Evolutionary conservation across 2,113 vertebrate genomes (phyloP).

Genomic region (Dascyllus trimaculatus): DNA sequence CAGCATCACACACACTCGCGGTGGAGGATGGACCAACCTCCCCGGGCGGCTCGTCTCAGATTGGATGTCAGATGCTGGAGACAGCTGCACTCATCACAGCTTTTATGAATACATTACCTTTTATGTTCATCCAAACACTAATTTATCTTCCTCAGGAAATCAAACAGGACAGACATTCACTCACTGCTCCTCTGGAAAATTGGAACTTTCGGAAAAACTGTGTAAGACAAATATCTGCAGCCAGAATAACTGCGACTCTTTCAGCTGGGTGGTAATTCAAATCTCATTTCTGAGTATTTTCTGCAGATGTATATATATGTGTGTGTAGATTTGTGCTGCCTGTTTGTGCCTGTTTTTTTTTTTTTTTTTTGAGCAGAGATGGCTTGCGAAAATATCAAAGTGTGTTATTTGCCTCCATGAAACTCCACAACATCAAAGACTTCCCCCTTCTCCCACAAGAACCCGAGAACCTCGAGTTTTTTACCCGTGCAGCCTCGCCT

Average conservation of each 20-base stretch:
- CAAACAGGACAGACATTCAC: slow-evolving; percentile 65
- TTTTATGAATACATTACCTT: slow-evolving; percentile 85
- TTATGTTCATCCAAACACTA: slow-evolving; percentile 80
- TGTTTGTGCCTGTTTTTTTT: slow-evolving; percentile 26
- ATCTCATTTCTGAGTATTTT: slow-evolving; percentile 30
- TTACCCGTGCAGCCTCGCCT: slow-evolving; percentile 37
- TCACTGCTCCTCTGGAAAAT: slow-evolving; percentile 53
- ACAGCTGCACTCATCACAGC: slow-evolving; percentile 84
- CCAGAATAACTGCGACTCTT: slow-evolving; percentile 47
- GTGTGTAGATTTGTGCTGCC: slow-evolving; percentile 17
- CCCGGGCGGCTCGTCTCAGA: slow-evolving; percentile 78
- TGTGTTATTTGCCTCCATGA: slow-evolving; percentile 79
- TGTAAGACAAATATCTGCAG: slow-evolving; percentile 55
- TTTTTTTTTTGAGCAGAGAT: slow-evolving; percentile 51
- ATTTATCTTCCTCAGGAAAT: slow-evolving; percentile 77
- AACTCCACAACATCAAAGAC: slow-evolving; percentile 78
- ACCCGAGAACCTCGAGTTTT: slow-evolving; percentile 60
- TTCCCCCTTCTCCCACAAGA: slow-evolving; percentile 67
- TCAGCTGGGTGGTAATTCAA: slow-evolving; percentile 47
- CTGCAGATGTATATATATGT: slow-evolving; percentile 42
- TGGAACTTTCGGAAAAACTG: slow-evolving; percentile 55
- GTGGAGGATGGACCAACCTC: slow-evolving; percentile 66
- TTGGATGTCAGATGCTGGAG: slow-evolving; percentile 78
- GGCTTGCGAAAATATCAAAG: slow-evolving; percentile 79
- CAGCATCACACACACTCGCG: slow-evolving; percentile 15